These are phyloP conservation scores for Gastrophysa polygoni DNA, from an alignment of 2,888 invertebrate genomes.

Conservation along the genomic window DNA sequence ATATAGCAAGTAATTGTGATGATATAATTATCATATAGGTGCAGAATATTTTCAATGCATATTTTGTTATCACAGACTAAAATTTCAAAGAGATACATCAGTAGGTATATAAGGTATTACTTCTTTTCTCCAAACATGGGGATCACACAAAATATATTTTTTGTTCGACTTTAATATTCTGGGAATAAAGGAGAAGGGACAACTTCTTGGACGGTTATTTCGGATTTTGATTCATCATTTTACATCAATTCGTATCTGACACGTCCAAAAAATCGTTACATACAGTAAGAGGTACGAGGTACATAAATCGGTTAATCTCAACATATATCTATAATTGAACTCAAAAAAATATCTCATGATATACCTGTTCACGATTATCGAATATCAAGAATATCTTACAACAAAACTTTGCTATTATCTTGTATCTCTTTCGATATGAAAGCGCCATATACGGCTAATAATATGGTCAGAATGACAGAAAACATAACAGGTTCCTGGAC, in stretches of 20 bases:
- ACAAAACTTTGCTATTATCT: slow-evolving; percentile 57
- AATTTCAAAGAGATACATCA: background rate
- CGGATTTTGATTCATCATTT: no score
- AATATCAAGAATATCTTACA: no score
- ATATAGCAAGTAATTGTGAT: background rate
- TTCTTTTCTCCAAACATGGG: no score
- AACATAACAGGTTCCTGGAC: slow-evolving; percentile 53
- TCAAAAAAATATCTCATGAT: no score
- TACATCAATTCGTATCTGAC: no score
- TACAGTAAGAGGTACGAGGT: background rate
- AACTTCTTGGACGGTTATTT: no score
- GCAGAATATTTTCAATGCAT: background rate
- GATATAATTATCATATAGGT: background rate
- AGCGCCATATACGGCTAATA: slow-evolving; percentile 50
- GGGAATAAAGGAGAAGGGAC: no score
- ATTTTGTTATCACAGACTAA: background rate
- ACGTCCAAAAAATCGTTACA: background rate
- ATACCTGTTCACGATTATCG: no score
- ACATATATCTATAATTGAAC: background rate
- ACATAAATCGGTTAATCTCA: background rate
- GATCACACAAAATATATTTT: no score
- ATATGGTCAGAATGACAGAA: slow-evolving; percentile 53
- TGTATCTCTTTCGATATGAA: slow-evolving; percentile 54
- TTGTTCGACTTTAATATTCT: no score
- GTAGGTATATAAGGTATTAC: background rate